phyloP scores from a whole-genome alignment of 2,888 invertebrate genomes.

The Lepidocyrtoides sp. region DNA sequence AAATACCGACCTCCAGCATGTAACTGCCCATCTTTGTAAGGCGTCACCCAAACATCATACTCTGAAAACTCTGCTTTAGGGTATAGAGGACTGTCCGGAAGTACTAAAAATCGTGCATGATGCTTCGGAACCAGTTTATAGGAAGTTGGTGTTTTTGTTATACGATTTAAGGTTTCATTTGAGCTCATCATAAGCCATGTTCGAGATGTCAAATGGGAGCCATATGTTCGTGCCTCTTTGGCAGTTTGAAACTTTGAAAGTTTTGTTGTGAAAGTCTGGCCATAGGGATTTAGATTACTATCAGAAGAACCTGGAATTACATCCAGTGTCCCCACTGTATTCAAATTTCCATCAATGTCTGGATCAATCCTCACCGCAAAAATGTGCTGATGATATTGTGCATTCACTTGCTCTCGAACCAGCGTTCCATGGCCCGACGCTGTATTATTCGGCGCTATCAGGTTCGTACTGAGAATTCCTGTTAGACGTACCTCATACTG shows the following conservation, averaged over 20 bases:
- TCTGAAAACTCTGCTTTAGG: constrained; percentile 56
- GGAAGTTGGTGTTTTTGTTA: not conserved
- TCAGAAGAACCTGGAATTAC: too few relatives aligned
- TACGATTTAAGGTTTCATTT: too few relatives aligned
- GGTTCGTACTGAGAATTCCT: constrained; percentile 71
- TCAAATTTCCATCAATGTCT: constrained; percentile 78
- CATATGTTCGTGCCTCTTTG: too few relatives aligned
- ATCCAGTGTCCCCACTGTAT: constrained; percentile 39
- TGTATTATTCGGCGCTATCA: constrained; percentile 22
- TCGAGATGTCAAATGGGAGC: too few relatives aligned
- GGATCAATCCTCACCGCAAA: constrained; percentile 81
- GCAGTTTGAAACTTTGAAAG: too few relatives aligned
- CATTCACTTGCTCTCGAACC: constrained; percentile 73
- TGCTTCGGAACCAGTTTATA: constrained; percentile 53
- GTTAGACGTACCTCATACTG: constrained; percentile 58
- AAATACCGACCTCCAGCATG: constrained; percentile 71
- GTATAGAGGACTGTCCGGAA: constrained; percentile 58
- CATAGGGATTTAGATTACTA: too few relatives aligned
- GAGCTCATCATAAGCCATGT: too few relatives aligned
- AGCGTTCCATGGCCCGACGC: constrained; percentile 43
- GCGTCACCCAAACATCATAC: constrained; percentile 73
- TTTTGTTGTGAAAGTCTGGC: too few relatives aligned
- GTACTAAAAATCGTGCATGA: constrained; percentile 18
- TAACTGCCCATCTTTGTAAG: constrained; percentile 72
- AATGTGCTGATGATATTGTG: constrained; percentile 84